Base-by-base conservation (phyloP, 2,888 invertebrate genomes). In the Orthosia incerta region DNA sequence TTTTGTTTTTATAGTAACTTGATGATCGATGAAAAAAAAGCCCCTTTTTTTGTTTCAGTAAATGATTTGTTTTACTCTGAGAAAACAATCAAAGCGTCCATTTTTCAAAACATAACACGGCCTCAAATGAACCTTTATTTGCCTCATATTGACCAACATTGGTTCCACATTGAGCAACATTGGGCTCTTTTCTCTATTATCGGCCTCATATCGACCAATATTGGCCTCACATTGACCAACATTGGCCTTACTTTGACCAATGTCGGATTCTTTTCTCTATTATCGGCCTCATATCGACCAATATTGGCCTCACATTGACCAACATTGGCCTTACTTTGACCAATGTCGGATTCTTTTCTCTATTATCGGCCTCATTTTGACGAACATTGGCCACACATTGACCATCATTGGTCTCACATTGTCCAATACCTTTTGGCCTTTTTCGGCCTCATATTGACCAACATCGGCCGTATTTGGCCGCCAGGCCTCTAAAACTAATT, bases 401-500 rank as follows among this genome's bases (percentile, higher is more conserved):
- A 48, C 79, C 48, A 12, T 31, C 4, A 60, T 70, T 20, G 70
- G 45, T 55, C 31, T 23, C 0, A 26, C 26, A 26, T 71, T 57
- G 50, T 46, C 79, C 48, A 15, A 31, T 3, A 60, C 55, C 18
- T 9, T 51, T 51, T 23, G 50, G 13, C 20, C 66, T 1, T 4
- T 39, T 23, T 12, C n/a, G 61, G 45, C n/a, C 50, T 48, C 5
- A 15, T 11, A 18, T 45, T 39, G 60, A 31, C 31, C 31, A 31
- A 31, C 39, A 39, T 4, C 39, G 9, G 9, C 39, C 39, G 39
- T 39, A 9, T 39, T 39, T 39, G 39, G 39, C 39, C 39, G 9
- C 39, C 39, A 39, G 60, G 62, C 46, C 50, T 46, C n/a, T 48
- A 73, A 74, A 50, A 39, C 79, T 85, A 82, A 78, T 66, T 74